phyloP scores from a whole-genome alignment of 2,888 invertebrate species.

The Ochlodes sylvanus region DNA sequence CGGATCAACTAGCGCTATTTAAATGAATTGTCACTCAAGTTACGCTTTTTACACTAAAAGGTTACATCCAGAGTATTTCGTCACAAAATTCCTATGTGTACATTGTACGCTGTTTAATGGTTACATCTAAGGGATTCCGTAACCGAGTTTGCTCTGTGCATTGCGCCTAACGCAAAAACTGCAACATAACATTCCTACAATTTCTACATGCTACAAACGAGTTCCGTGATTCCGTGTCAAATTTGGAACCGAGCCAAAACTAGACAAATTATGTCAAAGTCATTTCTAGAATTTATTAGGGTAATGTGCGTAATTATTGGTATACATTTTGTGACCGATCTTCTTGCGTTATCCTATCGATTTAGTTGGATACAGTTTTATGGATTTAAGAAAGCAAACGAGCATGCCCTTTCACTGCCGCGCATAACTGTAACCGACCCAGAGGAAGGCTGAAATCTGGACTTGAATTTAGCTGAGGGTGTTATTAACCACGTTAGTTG shows the following conservation, averaged over 20 bases:
- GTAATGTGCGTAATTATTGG: slow-evolving; percentile 30
- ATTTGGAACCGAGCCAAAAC: slow-evolving; percentile 26
- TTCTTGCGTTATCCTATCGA: background rate
- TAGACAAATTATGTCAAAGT: slow-evolving; percentile 35
- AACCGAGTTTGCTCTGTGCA: background rate
- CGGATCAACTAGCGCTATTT: too few species aligned
- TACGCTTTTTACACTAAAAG: too few species aligned
- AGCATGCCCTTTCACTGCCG: too few species aligned
- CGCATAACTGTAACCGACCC: too few species aligned
- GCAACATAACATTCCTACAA: background rate
- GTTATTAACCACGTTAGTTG: too few species aligned
- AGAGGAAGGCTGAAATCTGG: too few species aligned
- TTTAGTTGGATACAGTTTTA: background rate
- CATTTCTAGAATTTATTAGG: slow-evolving; percentile 29
- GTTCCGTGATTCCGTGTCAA: slow-evolving; percentile 24
- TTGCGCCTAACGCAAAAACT: background rate
- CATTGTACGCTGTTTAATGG: too few species aligned
- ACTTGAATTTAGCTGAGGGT: too few species aligned
- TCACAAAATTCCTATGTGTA: too few species aligned
- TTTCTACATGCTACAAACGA: slow-evolving; percentile 1
- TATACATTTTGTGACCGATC: slow-evolving; percentile 3
- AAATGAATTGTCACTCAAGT: too few species aligned
- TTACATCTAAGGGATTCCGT: background rate
- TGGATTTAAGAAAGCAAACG: background rate
- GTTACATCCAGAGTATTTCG: too few species aligned